Percentiles rank a stretch among this genome's conserved stretches.
These are phyloP conservation scores for Protonemura montana DNA, from an alignment of 2,888 invertebrate genomes.

Conservation along the genomic window DNA sequence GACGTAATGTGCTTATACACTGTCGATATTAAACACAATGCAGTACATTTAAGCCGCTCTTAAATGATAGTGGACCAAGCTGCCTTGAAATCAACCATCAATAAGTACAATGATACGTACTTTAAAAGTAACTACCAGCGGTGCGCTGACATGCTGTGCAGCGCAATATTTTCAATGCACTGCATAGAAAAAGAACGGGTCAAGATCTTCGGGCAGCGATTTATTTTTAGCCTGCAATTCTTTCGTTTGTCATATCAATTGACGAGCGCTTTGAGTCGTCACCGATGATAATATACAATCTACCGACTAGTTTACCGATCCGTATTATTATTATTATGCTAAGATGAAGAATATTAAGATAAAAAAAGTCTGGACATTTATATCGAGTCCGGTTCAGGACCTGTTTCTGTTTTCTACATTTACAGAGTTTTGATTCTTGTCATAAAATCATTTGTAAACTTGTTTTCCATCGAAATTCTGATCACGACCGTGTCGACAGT, in stretches of 20 bases:
- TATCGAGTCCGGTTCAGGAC: conserved; percentile 25
- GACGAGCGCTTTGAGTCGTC: background rate
- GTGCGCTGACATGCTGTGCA: background rate
- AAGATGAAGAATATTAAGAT: background rate
- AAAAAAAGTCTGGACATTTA: background rate
- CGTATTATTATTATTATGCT: background rate
- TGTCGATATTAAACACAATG: conserved; percentile 1
- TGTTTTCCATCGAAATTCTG: background rate
- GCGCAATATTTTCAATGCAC: background rate
- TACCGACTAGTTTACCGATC: background rate
- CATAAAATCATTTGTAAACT: conserved; percentile 32
- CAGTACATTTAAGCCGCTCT: background rate
- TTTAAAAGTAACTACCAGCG: background rate
- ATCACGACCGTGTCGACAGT: background rate
- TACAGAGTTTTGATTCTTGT: conserved; percentile 17
- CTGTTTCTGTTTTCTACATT: conserved; percentile 23
- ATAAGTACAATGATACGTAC: background rate
- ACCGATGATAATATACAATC: background rate
- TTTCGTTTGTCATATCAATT: background rate
- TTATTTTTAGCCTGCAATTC: background rate
- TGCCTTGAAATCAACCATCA: background rate
- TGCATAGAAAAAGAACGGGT: background rate
- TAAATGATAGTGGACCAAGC: background rate
- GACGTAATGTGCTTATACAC: conserved; percentile 12
- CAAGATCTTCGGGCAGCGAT: background rate